Evolutionary conservation across 2,797 vertebrate species (phyloP).

Genomic region (Siniperca undulata): DNA sequence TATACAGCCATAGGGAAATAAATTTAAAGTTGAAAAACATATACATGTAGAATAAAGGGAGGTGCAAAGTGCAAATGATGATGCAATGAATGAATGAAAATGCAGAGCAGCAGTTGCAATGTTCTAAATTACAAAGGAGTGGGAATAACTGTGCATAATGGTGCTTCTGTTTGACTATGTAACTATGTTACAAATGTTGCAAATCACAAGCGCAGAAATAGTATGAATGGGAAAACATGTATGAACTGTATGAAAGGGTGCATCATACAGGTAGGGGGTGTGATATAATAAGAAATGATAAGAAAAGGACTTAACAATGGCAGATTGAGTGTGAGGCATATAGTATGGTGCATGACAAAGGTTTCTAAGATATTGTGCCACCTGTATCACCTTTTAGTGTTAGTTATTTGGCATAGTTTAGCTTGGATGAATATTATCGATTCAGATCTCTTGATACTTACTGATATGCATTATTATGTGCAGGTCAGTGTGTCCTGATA

Average conservation of each 20-base stretch:
- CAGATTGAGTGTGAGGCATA: neutral
- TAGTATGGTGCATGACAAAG: too few species aligned
- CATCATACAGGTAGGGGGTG: neutral
- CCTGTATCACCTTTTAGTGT: neutral
- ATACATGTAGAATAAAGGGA: neutral
- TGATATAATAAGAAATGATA: neutral
- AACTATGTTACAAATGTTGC: neutral
- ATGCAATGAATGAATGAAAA: neutral
- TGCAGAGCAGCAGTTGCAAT: neutral
- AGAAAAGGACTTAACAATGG: neutral
- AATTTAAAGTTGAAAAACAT: neutral
- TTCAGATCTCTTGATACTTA: neutral
- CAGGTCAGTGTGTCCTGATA: slow-evolving; percentile 39
- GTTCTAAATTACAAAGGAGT: neutral
- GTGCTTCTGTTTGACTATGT: neutral
- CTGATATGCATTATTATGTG: slow-evolving; percentile 1
- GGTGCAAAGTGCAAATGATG: neutral
- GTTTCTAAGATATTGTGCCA: neutral
- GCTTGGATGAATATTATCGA: neutral
- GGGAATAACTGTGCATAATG: neutral
- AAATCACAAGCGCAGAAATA: neutral
- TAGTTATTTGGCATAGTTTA: neutral
- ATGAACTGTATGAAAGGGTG: neutral
- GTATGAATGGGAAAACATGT: neutral
- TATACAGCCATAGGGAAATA: neutral